These are phyloP conservation scores for Lepilemur septentrionalis DNA, from an alignment of 2,797 vertebrate species.

Conservation along the genomic window DNA sequence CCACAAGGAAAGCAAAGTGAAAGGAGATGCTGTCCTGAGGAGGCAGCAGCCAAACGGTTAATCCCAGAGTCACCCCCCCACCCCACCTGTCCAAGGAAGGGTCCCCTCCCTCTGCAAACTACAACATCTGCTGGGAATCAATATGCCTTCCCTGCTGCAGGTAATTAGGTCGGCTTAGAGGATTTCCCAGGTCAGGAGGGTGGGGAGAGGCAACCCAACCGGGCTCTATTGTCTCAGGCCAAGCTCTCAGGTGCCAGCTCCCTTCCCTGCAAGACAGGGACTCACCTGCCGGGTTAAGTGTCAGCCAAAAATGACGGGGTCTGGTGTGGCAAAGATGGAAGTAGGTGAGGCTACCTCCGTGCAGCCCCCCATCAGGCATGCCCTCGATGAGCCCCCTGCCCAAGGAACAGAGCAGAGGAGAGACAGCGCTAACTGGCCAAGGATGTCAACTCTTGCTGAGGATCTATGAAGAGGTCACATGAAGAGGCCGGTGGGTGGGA, in stretches of 20 bases:
- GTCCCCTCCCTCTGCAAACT: background rate
- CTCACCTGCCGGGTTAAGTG: background rate
- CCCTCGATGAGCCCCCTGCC: background rate
- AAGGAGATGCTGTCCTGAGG: background rate
- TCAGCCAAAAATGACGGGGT: background rate
- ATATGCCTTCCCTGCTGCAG: background rate
- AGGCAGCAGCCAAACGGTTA: slow-evolving; percentile 22
- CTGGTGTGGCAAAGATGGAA: background rate
- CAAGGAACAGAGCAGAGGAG: background rate
- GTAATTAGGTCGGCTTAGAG: slow-evolving; percentile 79
- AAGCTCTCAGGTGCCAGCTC: background rate
- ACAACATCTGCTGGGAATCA: slow-evolving; percentile 46
- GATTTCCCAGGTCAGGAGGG: slow-evolving; percentile 67
- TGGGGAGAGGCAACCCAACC: background rate
- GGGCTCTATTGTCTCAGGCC: background rate
- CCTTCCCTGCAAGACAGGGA: background rate
- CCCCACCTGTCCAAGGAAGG: background rate
- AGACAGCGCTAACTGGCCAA: background rate
- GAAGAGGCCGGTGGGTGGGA: background rate
- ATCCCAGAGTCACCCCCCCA: background rate
- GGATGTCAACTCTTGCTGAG: background rate
- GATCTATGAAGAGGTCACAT: background rate
- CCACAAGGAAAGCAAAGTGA: background rate
- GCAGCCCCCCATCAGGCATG: background rate
- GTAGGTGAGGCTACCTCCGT: background rate